Percentiles rank a stretch among this genome's conserved stretches.
These are phyloP conservation scores for Microctonus aethiopoides DNA, from an alignment of 2,888 invertebrate species.

Conservation along the genomic window DNA sequence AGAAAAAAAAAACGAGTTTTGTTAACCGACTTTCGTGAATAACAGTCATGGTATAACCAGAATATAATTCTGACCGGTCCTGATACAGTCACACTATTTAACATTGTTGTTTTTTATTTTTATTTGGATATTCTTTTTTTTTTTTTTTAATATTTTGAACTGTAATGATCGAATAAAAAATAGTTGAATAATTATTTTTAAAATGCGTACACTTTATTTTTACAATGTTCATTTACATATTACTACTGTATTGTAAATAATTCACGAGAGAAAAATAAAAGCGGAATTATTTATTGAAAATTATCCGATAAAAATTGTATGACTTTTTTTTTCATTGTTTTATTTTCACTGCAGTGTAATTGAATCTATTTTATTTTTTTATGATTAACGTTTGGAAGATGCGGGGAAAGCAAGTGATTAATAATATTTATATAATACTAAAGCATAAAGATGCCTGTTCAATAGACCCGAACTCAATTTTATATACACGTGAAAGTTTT, in stretches of 20 bases:
- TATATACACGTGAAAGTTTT: not conserved
- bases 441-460: not conserved
- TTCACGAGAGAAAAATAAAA: too few relatives aligned
- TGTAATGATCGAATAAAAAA: not conserved
- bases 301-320: too few relatives aligned
- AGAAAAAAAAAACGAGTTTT: constrained; percentile 24
- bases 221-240: not conserved
- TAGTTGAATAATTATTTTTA: not conserved
- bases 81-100: not conserved
- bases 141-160: not conserved
- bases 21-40: constrained; percentile 38
- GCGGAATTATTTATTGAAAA: not conserved
- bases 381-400: too few relatives aligned
- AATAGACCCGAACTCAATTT: not conserved
- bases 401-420: too few relatives aligned
- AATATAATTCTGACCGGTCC: constrained; percentile 6
- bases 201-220: not conserved
- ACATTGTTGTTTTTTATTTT: not conserved
- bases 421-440: too few relatives aligned
- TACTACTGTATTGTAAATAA: not conserved
- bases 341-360: too few relatives aligned
- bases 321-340: too few relatives aligned
- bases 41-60: constrained; percentile 15
- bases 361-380: too few relatives aligned
- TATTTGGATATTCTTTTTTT: too few relatives aligned